Evolutionary conservation across 2,113 vertebrate species (phyloP).

Genomic region (Cheirogaleus medius): DNA sequence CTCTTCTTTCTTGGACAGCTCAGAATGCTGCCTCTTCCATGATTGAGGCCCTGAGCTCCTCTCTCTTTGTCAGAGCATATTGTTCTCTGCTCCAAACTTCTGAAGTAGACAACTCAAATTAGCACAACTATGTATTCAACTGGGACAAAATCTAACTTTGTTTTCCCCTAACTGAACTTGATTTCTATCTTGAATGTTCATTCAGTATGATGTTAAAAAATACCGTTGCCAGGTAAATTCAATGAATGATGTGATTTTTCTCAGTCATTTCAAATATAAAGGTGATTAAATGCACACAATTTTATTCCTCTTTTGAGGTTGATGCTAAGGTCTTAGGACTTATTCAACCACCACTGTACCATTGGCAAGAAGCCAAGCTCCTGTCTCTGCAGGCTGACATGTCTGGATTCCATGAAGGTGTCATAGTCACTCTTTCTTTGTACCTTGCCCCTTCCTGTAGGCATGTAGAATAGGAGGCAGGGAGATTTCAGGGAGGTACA

Average conservation of each 20-base stretch:
- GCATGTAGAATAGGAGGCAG: neutral
- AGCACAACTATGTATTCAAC: neutral
- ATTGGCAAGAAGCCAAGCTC: neutral
- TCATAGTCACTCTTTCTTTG: rapidly evolving
- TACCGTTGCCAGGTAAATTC: neutral
- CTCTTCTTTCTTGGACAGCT: neutral
- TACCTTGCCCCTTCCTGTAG: neutral
- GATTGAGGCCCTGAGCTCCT: rapidly evolving
- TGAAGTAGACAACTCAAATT: neutral
- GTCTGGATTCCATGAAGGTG: neutral
- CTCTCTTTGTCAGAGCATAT: neutral
- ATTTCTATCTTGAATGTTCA: neutral
- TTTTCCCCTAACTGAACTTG: neutral
- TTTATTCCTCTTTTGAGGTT: neutral
- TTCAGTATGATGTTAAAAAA: neutral
- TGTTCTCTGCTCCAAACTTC: neutral
- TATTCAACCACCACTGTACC: neutral
- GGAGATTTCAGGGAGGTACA: neutral
- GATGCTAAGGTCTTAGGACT: neutral
- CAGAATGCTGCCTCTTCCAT: neutral
- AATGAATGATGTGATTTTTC: neutral
- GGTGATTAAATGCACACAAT: neutral
- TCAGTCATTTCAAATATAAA: neutral
- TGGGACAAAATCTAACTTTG: neutral
- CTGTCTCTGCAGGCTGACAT: neutral